Evolutionary conservation across 1,140 invertebrate species (phyloP), one percentile per base, ranked within the genome.

Genomic region (Drosophila nasuta): DNA sequence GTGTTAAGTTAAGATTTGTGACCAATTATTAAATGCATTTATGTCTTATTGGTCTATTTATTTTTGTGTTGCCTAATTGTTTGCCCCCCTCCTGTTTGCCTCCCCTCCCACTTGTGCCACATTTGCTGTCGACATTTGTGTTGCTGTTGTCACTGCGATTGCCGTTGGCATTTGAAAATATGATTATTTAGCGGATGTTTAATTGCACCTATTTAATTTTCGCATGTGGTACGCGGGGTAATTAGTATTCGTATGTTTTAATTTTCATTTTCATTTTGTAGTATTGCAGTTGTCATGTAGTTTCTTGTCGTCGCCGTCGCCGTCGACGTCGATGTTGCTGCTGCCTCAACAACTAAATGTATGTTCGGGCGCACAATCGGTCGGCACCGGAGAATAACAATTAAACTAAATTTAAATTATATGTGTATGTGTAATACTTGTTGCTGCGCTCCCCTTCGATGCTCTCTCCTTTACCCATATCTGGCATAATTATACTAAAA

Each of bases 351-450:
- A 52, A 52, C 49, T 52, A 54, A 54, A 54, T 54, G 51, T 54
- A 54, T 54, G 51, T 54, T 54, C 51, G 49, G 49, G 25, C 49
- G 49, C 49, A 52, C 49, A 52, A 38, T 38, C 35, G 49, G 49
- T 30, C 49, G 51, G 51, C 51, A 77, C 82, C 82, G 87, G 88
- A 91, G 87, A 91, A 91, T 79, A 91, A 91, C 87, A 91, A 91
- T 91, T 91, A 91, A 91, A 91, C 87, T 91, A 91, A 91, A 91
- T 91, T 91, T 83, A 91, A 91, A 91, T 91, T 91, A 91, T 91
- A 91, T 87, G 79, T 82, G 79, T 87, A 58, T 70, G 82, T 89
- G 80, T 83, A 91, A 86, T 89, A 69, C 78, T 60, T 76, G 69
- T 15, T 54, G 41, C 13, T 52, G 63, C 2, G 15, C 13, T 48